Base-by-base conservation (phyloP, 1,140 invertebrate genomes). In the Euborellia annulipes region DNA sequence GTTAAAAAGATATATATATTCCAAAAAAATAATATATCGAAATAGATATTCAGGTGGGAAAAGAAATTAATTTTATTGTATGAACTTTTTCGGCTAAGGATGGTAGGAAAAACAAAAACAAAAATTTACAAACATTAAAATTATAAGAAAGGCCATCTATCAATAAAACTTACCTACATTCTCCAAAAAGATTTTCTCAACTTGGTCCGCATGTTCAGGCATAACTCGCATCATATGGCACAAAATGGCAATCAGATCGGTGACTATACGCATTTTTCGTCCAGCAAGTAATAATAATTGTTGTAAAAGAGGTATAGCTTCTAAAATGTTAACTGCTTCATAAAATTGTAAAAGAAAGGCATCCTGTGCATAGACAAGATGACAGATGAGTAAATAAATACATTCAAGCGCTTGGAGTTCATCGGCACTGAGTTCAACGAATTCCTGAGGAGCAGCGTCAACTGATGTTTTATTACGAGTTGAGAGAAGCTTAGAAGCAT, bases 291-390 rank as follows among this genome's bases (percentile, higher is more conserved):
- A 56, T 37, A 71, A 53, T 23, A 71, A 51, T 37, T 67, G 59
- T 13, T 62, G 61, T 3, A 72, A 52, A 48, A 63, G 46, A 7
- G 63, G 54, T 47, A 67, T 65, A 2, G 71, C 74, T 42, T 73
- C 71, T 18, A 82, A 64, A 23, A 82, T 70, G n/a, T 71, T 70
- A 20, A 85, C 64, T 2, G 81, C 74, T 48, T 85, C 78, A 55
- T 82, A 86, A 55, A 86, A 78, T 54, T 88, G 84, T 1, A 69
- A 68, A 16, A 85, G 68, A 58, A 82, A 86, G 43, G 75, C 69
- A 19, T 77, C 69, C 22, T 78, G 70, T 11, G 70, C 60, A 53
- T 85, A 73, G 43, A 83, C 73, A 46, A 88, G 60, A 64, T 82
- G 74, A 44, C 75, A 73, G 19, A 84, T 71, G 30, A 87, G 59